Base-by-base conservation (phyloP, 2,113 vertebrate species). In the Calypte anna region DNA sequence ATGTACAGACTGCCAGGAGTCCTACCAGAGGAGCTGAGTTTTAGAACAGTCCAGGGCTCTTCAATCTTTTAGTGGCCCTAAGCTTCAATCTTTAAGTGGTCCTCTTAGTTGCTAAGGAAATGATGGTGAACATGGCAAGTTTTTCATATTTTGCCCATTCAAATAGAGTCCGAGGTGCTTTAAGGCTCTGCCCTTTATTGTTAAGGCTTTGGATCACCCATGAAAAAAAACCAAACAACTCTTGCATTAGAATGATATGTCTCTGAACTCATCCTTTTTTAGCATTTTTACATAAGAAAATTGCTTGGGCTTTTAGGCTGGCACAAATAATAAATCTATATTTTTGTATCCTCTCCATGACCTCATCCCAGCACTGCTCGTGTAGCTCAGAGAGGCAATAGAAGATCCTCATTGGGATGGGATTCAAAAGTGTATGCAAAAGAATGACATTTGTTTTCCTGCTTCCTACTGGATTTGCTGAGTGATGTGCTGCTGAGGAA, bases 401-500 rank as follows among this genome's bases (percentile, higher is more conserved):
- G 76, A 76, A 89, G 87, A 75, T 67, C 64, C 81, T 95, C 61
- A 53, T 1, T 87, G 87, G 66, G 87, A 80, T 67, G 57, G 14
- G 57, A 91, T 77, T 84, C 77, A 78, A 36, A 67, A 55, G 27
- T 3, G 18, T 33, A 18, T 19, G 7, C 22, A 54, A 81, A 80
- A 80, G 90, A 57, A 50, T 40, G 8, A 54, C 10, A 0, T 40
- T 72, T 73, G 12, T 68, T 94, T 96, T 91, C 88, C 75, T 91
- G 40, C 62, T 95, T 94, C 79, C n/a, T 85, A 28, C 63, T 74
- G 63, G 46, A 69, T 90, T 86, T 55, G 53, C 54, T 88, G 96
- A 93, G 43, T 77, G 89, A 92, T 81, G 73, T 66, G 80, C 61
- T 96, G 90, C 82, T 90, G 70, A 82, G 40, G 36, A 85, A 90